Evolutionary conservation across 1,140 invertebrate species (phyloP).

Genomic region (Cephus cinctus): DNA sequence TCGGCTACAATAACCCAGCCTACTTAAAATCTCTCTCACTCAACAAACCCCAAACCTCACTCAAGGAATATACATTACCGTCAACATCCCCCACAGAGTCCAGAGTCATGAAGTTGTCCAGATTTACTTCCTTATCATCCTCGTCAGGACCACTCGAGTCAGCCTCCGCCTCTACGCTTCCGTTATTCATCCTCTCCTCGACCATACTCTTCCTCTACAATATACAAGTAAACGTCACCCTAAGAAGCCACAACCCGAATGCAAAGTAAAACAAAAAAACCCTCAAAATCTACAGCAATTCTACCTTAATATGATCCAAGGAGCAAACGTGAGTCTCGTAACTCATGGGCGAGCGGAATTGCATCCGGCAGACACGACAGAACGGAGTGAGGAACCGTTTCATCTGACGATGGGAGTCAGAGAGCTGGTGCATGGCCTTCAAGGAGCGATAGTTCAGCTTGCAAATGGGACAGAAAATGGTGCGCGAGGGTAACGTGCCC

Average conservation of each 20-base stretch:
- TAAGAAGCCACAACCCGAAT: conserved; percentile 1
- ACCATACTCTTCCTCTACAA: conserved; percentile 42
- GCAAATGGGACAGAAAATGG: conserved; percentile 74
- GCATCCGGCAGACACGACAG: conserved; percentile 69
- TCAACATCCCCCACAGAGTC: conserved; percentile 83
- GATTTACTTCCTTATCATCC: conserved; percentile 73
- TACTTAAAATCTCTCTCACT: too few relatives aligned
- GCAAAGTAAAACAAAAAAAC: conserved; percentile 6
- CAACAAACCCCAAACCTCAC: too few relatives aligned
- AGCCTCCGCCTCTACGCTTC: conserved; percentile 34
- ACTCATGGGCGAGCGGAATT: conserved; percentile 77
- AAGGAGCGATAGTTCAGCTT: conserved; percentile 78
- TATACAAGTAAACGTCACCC: conserved; percentile 3
- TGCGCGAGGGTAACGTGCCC: conserved; percentile 62
- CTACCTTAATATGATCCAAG: conserved; percentile 75
- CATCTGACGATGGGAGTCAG: conserved; percentile 76
- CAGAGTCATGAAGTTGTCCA: conserved; percentile 81
- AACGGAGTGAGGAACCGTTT: conserved; percentile 79
- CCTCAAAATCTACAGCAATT: not conserved
- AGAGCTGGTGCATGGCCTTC: conserved; percentile 71
- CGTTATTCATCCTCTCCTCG: conserved; percentile 44
- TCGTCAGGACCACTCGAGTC: conserved; percentile 62
- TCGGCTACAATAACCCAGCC: conserved; percentile 42
- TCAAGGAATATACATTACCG: conserved; percentile 53
- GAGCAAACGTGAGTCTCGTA: conserved; percentile 80